These are phyloP conservation scores for Tachysurus fulvidraco DNA, from an alignment of 2,113 vertebrate genomes.

Conservation along the genomic window DNA sequence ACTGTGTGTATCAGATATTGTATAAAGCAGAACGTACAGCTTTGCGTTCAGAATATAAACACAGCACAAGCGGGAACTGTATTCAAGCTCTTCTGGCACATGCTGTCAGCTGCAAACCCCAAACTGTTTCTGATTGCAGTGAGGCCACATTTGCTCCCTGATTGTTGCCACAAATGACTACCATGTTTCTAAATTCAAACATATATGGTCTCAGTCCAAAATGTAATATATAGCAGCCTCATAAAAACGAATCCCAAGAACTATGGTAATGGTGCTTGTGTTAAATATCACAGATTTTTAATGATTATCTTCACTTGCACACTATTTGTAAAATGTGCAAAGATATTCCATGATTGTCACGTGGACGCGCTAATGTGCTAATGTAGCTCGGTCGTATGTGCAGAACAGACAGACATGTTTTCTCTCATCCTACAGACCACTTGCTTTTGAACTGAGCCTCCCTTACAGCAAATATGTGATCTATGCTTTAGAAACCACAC, in stretches of 20 bases:
- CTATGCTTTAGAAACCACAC: neutral
- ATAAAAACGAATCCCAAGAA: neutral
- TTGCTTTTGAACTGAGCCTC: neutral
- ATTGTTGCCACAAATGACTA: neutral
- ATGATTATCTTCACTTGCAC: neutral
- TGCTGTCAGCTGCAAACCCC: neutral
- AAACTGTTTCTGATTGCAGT: neutral
- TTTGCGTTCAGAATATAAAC: neutral
- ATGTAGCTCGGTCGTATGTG: neutral
- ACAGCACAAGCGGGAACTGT: neutral
- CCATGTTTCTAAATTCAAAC: neutral
- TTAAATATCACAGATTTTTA: neutral
- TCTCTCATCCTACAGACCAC: neutral
- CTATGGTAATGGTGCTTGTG: neutral
- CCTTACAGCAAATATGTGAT: constrained; percentile 7
- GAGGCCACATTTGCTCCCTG: neutral
- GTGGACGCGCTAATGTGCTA: neutral
- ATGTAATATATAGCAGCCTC: neutral
- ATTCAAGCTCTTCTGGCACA: neutral
- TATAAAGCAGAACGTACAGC: neutral
- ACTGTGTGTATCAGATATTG: neutral
- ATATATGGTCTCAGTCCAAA: neutral
- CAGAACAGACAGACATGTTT: neutral
- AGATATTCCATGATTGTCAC: constrained; percentile 10
- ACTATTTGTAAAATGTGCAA: neutral